phyloP scores from a whole-genome alignment of 2,888 invertebrate species.

The Quadroppia sp. region DNA sequence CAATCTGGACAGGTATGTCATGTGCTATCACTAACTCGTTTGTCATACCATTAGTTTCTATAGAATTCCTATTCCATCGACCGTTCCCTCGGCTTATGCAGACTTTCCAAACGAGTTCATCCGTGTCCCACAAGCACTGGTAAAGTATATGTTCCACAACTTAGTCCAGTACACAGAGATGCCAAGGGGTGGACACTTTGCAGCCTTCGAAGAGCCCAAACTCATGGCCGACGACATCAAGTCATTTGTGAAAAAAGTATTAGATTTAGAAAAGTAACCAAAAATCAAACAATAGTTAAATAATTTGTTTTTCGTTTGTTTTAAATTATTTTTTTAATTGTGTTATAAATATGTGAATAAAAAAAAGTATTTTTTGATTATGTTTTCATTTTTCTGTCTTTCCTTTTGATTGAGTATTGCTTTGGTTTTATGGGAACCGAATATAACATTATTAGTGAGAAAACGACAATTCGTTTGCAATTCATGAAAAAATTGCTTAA shows the following conservation, averaged over 20 bases:
- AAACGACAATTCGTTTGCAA: too few species aligned
- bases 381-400: too few species aligned
- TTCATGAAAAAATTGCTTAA: too few species aligned
- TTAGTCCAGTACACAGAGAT: conserved; percentile 65
- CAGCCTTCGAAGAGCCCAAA: conserved; percentile 71
- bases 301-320: neutral
- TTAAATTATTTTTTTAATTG: too few species aligned
- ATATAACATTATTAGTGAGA: too few species aligned
- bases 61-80: conserved; percentile 61
- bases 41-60: conserved; percentile 46
- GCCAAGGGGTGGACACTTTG: conserved; percentile 76
- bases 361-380: too few species aligned
- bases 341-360: too few species aligned
- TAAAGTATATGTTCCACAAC: conserved; percentile 60
- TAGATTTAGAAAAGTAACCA: neutral
- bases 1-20: neutral
- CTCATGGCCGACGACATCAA: conserved; percentile 68
- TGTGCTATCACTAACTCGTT: neutral
- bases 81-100: conserved; percentile 69
- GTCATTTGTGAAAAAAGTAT: conserved; percentile 51
- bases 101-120: conserved; percentile 67
- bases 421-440: too few species aligned
- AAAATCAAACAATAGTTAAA: neutral
- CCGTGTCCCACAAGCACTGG: conserved; percentile 58
- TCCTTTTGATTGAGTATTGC: too few species aligned